Percentiles rank a stretch among this genome's conserved stretches.
phyloP scores from a whole-genome alignment of 2,113 vertebrate species.

The Silurus asotus region DNA sequence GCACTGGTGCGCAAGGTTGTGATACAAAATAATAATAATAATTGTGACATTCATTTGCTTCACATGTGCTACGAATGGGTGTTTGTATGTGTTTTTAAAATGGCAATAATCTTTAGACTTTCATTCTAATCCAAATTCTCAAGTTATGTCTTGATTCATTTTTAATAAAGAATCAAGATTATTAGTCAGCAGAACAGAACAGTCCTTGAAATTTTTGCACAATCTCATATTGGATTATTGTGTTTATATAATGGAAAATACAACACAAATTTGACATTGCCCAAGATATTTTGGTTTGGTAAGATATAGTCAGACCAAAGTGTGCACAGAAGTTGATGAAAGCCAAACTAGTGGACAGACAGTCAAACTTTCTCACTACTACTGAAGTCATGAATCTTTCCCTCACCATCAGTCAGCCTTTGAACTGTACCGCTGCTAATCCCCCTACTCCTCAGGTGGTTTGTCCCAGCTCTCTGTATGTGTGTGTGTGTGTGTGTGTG shows the following conservation, averaged over 20 bases:
- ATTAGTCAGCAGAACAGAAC: neutral
- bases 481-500: slow-evolving; percentile 40
- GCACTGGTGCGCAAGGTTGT: neutral
- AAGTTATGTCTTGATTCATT: neutral
- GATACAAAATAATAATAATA: neutral
- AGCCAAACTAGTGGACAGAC: neutral
- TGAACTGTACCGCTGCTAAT: slow-evolving; percentile 41
- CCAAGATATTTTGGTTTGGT: neutral
- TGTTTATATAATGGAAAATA: neutral
- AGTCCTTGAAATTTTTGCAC: neutral
- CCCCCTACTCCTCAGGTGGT: slow-evolving; percentile 48
- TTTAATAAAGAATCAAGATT: neutral
- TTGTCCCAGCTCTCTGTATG: slow-evolving; percentile 30
- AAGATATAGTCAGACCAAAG: neutral
- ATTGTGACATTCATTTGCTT: neutral
- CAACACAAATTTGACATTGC: neutral
- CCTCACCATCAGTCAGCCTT: slow-evolving; percentile 26
- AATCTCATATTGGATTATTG: neutral
- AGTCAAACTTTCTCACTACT: slow-evolving; percentile 6
- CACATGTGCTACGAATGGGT: neutral
- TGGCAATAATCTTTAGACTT: neutral
- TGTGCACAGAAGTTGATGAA: neutral
- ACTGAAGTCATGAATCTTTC: slow-evolving; percentile 22
- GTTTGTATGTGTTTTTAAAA: neutral
- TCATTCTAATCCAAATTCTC: neutral